A percentile compares a stretch with the other conserved stretches of the same genome.
Conservation (phyloP, 2,888 invertebrate genomes). For the Megastigmus dorsalis region DNA sequence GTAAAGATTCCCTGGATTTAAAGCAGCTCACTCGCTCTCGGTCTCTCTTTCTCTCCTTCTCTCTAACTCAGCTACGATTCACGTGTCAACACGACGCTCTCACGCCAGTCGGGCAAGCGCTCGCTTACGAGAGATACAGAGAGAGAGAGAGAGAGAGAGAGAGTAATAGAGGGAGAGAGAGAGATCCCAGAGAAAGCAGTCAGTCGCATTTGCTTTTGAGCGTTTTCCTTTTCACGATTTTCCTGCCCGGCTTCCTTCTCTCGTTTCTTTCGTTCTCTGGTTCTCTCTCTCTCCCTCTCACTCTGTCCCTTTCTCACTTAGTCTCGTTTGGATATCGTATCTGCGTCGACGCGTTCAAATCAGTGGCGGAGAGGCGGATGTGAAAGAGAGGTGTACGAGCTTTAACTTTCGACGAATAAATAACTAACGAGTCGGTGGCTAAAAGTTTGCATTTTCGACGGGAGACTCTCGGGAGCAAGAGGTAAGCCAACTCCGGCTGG, state of each 20-base stretch:
- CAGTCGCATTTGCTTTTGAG: slow-evolving; percentile 57
- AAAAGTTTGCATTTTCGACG: slow-evolving; percentile 40
- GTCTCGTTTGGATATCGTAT: not conserved
- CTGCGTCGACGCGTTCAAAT: not conserved
- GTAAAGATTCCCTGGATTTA: slow-evolving; percentile 58
- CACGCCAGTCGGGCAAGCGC: slow-evolving; percentile 7
- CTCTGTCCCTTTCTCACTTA: not conserved
- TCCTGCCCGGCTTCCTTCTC: too few relatives aligned
- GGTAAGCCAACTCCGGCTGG: too few relatives aligned
- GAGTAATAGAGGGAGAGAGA: slow-evolving; percentile 20
- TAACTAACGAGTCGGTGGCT: slow-evolving; percentile 44
- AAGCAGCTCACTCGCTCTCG: slow-evolving; percentile 50
- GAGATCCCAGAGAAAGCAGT: slow-evolving; percentile 34
- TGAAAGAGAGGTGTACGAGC: not conserved
- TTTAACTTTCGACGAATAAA: slow-evolving; percentile 48
- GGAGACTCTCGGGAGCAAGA: too few relatives aligned
- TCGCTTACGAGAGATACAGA: not conserved
- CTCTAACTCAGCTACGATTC: slow-evolving; percentile 9
- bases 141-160: slow-evolving; percentile 24
- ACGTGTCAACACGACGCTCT: slow-evolving; percentile 47
- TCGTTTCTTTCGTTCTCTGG: not conserved
- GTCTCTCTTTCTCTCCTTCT: not conserved
- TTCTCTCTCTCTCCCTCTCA: not conserved
- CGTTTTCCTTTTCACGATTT: too few relatives aligned
- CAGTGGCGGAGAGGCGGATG: not conserved